Percentiles rank a stretch among this genome's conserved stretches.
These are phyloP conservation scores for Tursiops truncatus DNA, from an alignment of 2,113 vertebrate genomes.

Conservation along the genomic window DNA sequence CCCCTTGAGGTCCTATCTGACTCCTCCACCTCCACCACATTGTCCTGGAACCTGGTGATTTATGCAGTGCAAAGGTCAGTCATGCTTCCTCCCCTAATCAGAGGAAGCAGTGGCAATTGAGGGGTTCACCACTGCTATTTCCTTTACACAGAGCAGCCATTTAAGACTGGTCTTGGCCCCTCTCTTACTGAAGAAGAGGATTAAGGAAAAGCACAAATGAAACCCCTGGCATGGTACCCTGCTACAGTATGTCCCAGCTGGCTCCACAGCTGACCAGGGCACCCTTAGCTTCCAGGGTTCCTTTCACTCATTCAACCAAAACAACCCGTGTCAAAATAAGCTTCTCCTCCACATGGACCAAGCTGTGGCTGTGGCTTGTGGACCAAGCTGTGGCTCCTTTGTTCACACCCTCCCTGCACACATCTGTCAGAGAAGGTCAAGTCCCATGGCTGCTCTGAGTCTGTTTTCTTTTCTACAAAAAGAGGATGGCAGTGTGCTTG, in stretches of 20 bases:
- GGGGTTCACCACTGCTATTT: background rate
- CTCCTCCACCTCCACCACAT: background rate
- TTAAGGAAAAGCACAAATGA: conserved; percentile 42
- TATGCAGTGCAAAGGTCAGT: background rate
- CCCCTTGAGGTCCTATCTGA: background rate
- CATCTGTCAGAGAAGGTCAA: background rate
- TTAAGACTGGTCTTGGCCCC: background rate
- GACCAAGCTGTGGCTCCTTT: background rate
- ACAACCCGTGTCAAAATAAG: background rate
- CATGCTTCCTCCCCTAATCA: background rate
- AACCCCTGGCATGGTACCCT: background rate
- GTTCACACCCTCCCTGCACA: background rate
- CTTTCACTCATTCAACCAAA: conserved; percentile 14
- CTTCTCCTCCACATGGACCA: background rate
- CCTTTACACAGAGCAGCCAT: background rate
- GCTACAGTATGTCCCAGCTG: background rate
- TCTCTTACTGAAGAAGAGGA: background rate
- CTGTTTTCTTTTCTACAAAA: background rate
- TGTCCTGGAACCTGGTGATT: background rate
- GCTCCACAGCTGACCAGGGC: background rate
- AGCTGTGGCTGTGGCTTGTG: background rate
- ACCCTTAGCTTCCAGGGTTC: background rate
- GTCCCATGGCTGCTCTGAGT: background rate
- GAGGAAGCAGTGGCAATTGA: background rate
- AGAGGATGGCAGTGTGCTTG: rapidly evolving